Percentiles rank a stretch among this genome's conserved stretches.
Evolutionary conservation across 2,113 vertebrate species (phyloP).

Genomic region (Trachemys scripta): DNA sequence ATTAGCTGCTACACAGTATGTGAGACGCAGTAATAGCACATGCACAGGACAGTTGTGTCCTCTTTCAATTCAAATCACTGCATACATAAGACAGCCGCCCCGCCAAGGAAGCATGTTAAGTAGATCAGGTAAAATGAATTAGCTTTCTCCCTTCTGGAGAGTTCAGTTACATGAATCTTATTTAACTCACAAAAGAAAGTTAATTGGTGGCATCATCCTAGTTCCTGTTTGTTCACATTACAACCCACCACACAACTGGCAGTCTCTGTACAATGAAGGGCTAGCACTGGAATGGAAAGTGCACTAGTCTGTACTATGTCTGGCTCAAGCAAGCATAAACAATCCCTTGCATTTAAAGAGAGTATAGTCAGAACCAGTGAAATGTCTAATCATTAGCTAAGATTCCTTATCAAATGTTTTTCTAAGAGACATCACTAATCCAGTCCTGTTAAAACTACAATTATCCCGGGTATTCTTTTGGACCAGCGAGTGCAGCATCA

Average conservation of each 20-base stretch:
- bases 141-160: background rate
- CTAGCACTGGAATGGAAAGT: background rate
- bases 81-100: too few species aligned
- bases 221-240: background rate
- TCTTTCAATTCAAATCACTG: too few species aligned
- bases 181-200: background rate
- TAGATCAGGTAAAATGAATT: background rate
- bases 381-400: accelerated
- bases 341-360: background rate
- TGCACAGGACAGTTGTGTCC: too few species aligned
- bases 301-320: background rate
- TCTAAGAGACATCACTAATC: background rate
- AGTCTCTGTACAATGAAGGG: background rate
- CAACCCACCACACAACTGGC: background rate
- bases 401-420: background rate
- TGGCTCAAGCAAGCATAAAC: background rate
- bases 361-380: background rate
- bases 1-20: background rate
- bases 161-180: background rate
- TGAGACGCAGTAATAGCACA: too few species aligned
- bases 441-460: accelerated
- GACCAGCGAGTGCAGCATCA: background rate
- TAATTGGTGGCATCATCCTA: background rate
- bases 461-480: background rate
- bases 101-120: too few species aligned